Base-by-base conservation (phyloP, 2,113 vertebrate species). In the Lonchura striata region DNA sequence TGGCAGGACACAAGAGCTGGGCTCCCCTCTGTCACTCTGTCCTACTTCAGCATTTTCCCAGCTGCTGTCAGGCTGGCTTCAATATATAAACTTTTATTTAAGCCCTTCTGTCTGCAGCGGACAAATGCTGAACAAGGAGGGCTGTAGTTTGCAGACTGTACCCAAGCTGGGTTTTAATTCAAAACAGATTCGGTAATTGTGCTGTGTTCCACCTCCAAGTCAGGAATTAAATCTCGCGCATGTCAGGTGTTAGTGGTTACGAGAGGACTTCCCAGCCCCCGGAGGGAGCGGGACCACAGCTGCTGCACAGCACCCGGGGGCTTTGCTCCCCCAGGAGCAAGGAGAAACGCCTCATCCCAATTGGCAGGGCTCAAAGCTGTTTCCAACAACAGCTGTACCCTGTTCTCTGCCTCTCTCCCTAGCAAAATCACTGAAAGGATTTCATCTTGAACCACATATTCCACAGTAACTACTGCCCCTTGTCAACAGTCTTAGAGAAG, bases 401-500 rank as follows among this genome's bases (percentile, higher is more conserved):
- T 71, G 33, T 44, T 83, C 44, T 35, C 47, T 63, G 68, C 49
- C 61, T 84, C 78, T 72, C 30, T 81, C 41, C 78, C 42, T 35
- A 75, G 25, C 7, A 42, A 94, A 87, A 89, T 52, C 66, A 61
- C 41, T 64, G n/a, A 76, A 84, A 87, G 14, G 4, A 33, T 69
- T 96, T 94, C 61, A 42, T 70, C 50, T 86, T 82, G 47, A 69
- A 66, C 81, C 23, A 1, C 94, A 95, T 83, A 82, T 60, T 79
- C 70, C 78, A 82, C 84, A 93, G 24, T 61, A 85, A 95, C 87
- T 85, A 81, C 76, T 64, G 65, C 52, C 13, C 60, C 39, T 88
- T 92, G 83, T 95, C 91, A 92, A 56, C 54, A 92, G 69, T 44
- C 64, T 78, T 47, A 52, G 52, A 66, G 65, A 63, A 80, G 78